Conservation (phyloP, 2,888 invertebrate genomes). For the Ceraclea dissimilis region DNA sequence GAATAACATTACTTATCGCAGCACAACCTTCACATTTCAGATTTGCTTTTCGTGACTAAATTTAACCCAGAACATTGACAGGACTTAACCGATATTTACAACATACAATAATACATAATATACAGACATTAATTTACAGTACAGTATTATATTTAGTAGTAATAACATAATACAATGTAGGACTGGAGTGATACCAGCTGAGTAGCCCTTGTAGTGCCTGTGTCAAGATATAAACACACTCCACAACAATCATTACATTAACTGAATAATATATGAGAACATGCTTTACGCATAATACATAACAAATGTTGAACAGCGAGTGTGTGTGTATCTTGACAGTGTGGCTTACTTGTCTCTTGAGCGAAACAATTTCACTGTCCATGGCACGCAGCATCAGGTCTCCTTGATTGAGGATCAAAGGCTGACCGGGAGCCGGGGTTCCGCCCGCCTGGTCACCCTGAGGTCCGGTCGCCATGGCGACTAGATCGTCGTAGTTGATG, state of each 20-base stretch:
- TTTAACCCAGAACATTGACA: no score
- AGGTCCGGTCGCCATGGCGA: conserved; percentile 78
- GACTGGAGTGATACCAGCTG: conserved; percentile 2
- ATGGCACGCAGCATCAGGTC: conserved; percentile 83
- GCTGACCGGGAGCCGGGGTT: conserved; percentile 31
- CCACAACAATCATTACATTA: no score
- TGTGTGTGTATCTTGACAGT: background rate
- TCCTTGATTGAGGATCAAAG: conserved; percentile 55
- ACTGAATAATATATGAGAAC: no score
- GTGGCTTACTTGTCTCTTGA: conserved; percentile 90
- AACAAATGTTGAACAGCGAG: background rate
- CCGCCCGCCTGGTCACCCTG: conserved; percentile 28
- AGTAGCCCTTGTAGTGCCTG: conserved; percentile 8
- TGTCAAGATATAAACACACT: background rate
- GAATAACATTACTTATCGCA: no score
- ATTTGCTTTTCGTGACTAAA: no score
- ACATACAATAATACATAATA: background rate
- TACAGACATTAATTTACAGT: background rate
- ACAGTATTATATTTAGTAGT: background rate
- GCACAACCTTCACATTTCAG: no score
- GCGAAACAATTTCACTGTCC: conserved; percentile 88
- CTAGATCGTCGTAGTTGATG: conserved; percentile 95
- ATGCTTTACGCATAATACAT: no score
- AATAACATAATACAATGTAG: background rate
- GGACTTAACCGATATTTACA: background rate